Base-by-base conservation (phyloP, 2,888 invertebrate species). In the Chalcis sispes region DNA sequence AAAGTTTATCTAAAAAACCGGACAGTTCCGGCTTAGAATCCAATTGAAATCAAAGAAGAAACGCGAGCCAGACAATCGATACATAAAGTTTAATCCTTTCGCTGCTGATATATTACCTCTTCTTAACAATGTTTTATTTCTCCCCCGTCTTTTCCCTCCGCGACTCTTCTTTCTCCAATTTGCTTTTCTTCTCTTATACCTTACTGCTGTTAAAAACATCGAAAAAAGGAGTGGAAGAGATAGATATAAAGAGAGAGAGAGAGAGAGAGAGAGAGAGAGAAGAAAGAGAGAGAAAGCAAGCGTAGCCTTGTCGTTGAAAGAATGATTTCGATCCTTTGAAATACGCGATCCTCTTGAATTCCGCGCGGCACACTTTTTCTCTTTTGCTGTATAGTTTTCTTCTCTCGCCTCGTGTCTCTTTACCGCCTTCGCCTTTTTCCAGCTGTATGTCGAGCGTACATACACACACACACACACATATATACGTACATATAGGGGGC, bases 291-390 rank as follows among this genome's bases (percentile, higher is more conserved):
- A n/a, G n/a, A n/a, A n/a, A n/a, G n/a, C n/a, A n/a, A n/a, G n/a
- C n/a, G n/a, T n/a, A 25, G n/a, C 2, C 56, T 32, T 46, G 67
- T 67, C 46, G 67, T 25, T 66, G 52, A 1, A 58, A 50, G 40
- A 56, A 32, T 56, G 64, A 65, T 72, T 71, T 72, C 72, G 72
- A 65, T 72, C 72, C 56, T 72, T 72, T 72, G 72, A 72, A 72
- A 72, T 65, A 54, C 52, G 29, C 62, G 71, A 48, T 70, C 59
- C 70, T 70, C 71, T 61, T 62, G 71, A 71, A 56, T 65, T 65
- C 25, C 56, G 32, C 62, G 56, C 52, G 54, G 18, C 27, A 18
- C 66, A 27, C 58, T 69, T 69, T 58, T 69, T 69, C 67, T 27
- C n/a, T 8, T n/a, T 10, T 18, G 1, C 23, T n/a, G n/a, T n/a